Conservation (phyloP, 1,140 invertebrate genomes). For the Rhyzopertha dominica region DNA sequence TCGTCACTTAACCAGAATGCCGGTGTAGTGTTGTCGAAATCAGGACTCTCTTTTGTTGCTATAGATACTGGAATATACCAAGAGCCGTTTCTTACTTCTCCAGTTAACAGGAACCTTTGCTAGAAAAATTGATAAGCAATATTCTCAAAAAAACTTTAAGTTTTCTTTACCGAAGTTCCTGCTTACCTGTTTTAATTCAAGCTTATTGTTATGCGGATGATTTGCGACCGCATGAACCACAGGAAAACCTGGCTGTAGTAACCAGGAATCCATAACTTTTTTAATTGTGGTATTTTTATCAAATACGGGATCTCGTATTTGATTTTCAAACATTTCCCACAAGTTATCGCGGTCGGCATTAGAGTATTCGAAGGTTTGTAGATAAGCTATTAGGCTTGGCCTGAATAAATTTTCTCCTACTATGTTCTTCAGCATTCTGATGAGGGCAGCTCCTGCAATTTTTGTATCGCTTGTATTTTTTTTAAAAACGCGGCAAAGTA, state of each 20-base stretch:
- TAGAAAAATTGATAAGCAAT: no score
- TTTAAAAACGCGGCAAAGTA: conserved; percentile 1
- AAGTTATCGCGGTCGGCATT: conserved; percentile 69
- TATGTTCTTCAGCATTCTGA: conserved; percentile 77
- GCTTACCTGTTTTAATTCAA: no score
- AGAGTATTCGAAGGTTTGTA: conserved; percentile 57
- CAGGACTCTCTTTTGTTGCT: conserved; percentile 41
- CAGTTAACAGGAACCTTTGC: conserved; percentile 49
- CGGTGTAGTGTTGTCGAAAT: conserved; percentile 41
- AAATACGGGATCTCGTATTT: conserved; percentile 47
- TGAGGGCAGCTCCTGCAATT: conserved; percentile 59
- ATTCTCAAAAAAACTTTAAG: no score
- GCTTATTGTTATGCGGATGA: no score
- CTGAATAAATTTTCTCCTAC: conserved; percentile 65
- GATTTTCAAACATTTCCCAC: conserved; percentile 57
- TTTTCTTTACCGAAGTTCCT: no score
- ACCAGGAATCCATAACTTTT: conserved; percentile 78
- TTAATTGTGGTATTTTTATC: conserved; percentile 54
- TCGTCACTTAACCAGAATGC: conserved; percentile 37
- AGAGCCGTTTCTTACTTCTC: conserved; percentile 28
- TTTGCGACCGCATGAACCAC: conserved; percentile 65
- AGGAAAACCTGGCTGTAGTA: conserved; percentile 74
- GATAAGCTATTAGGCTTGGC: conserved; percentile 57
- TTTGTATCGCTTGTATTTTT: conserved; percentile 10
- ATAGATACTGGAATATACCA: conserved; percentile 59